A percentile compares a stretch with the other conserved stretches of the same genome.
Conservation (phyloP, 2,113 vertebrate species). For the Diadophis punctatus region DNA sequence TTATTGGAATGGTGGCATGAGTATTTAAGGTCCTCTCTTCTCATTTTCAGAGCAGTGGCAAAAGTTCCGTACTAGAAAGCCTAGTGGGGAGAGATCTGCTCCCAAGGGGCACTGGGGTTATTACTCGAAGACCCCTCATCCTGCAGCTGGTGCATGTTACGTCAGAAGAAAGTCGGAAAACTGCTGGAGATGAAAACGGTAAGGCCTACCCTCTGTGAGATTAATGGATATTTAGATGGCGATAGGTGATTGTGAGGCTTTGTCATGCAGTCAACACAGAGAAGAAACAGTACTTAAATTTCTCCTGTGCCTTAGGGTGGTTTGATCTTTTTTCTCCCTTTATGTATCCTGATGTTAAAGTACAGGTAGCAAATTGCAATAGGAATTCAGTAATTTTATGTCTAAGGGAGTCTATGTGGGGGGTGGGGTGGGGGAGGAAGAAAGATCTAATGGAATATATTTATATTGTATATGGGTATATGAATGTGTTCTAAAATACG, state of each 20-base stretch:
- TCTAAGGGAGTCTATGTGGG: neutral
- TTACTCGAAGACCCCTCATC: constrained; percentile 94
- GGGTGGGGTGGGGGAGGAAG: neutral
- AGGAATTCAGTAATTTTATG: neutral
- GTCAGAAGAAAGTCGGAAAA: constrained; percentile 86
- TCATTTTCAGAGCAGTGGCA: constrained; percentile 92
- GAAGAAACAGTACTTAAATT: neutral
- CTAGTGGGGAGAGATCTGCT: constrained; percentile 92
- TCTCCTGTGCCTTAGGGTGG: neutral
- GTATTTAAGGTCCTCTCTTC: constrained; percentile 43
- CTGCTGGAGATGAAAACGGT: constrained; percentile 90
- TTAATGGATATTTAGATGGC: neutral
- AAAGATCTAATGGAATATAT: neutral
- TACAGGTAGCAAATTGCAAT: neutral
- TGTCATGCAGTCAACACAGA: neutral
- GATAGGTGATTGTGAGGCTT: neutral
- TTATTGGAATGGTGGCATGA: neutral
- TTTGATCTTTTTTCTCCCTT: neutral
- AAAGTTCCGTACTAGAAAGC: constrained; percentile 97
- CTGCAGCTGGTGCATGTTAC: constrained; percentile 93
- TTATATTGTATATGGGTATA: neutral
- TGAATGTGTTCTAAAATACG: neutral
- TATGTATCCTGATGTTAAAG: neutral
- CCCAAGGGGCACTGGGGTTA: constrained; percentile 93
- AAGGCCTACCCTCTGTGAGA: constrained; percentile 36